Percentiles rank a stretch among this genome's conserved stretches.
phyloP scores from a whole-genome alignment of 2,797 vertebrate genomes.

The Hypotaenidia philippensis region DNA sequence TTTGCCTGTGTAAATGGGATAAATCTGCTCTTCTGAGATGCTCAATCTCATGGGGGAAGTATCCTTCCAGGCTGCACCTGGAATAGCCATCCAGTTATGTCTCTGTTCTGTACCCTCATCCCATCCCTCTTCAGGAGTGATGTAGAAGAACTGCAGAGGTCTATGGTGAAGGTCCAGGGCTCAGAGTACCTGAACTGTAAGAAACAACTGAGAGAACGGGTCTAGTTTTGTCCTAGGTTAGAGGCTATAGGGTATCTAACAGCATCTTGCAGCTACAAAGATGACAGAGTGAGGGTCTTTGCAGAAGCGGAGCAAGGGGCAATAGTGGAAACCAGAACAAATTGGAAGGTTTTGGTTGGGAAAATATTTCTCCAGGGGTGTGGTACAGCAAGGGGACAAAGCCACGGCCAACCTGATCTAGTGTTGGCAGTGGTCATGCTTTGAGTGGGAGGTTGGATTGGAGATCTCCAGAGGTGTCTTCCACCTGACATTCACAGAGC shows the following conservation, averaged over 20 bases:
- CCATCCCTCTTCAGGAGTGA: neutral
- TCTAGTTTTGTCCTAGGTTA: neutral
- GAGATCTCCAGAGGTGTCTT: neutral
- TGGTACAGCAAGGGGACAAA: neutral
- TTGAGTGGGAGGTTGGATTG: neutral
- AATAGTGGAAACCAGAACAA: neutral
- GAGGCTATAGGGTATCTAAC: neutral
- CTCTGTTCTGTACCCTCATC: neutral
- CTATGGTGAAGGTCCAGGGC: neutral
- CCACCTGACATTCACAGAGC: neutral
- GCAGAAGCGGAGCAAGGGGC: neutral
- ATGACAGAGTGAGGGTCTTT: neutral
- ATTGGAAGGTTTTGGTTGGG: neutral
- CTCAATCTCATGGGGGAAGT: neutral
- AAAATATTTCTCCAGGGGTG: neutral
- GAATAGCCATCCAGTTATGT: neutral
- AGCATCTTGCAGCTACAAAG: neutral
- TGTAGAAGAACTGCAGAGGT: neutral
- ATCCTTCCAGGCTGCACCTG: neutral
- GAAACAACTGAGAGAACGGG: neutral
- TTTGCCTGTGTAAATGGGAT: neutral
- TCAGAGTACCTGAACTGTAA: neutral
- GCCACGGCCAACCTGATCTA: neutral
- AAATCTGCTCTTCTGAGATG: neutral
- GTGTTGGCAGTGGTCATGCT: fast-evolving